Evolutionary conservation across 1,140 invertebrate genomes (phyloP), one percentile per base, ranked within the genome.

Genomic region (Megathymus violae): DNA sequence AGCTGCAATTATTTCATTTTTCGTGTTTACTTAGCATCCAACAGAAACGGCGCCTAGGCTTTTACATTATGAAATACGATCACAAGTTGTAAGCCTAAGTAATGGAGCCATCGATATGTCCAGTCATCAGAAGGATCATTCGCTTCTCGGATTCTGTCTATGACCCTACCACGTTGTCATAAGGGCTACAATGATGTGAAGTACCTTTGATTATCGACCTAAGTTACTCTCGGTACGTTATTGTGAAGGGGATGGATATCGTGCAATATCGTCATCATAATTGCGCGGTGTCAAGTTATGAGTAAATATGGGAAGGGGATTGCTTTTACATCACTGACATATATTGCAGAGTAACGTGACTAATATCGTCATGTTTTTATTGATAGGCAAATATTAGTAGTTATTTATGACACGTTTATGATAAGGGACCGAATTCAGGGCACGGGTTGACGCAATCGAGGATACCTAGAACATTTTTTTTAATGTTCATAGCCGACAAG

Each of bases 41-140:
- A 52, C 13, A 40, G 50, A 41, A 36, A 52, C 15, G 14, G 31
- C 4, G 3, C 5, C 14, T 51, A 9, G 34, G 44, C 44, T 47
- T 14, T 11, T 31, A 25, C 9, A 25, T 16, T 16, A 27, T 36
- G 50, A 25, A 52, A 52, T 40, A 17, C 50, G 50, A 34, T 34
- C 27, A 14, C 36, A 52, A 25, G 50, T 41, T 11, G 17, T 22
- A 41, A 52, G 50, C 36, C n/a, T n/a, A n/a, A 52, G 41, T 40
- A 17, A 48, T 48, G 22, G 50, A 11, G 50, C 27, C 50, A 41
- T 52, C 50, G 19, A 52, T 52, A 34, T 14, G 41, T 52, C 50
- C 40, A 16, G 41, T 52, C 46, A 46, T 46, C 43, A 50, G 14
- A 11, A 41, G 36, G 34, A 52, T 25, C 34, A 2, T 13, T 40